phyloP scores from a whole-genome alignment of 53 echinoderm and acorn worm species.

The Luidia sarsii region DNA sequence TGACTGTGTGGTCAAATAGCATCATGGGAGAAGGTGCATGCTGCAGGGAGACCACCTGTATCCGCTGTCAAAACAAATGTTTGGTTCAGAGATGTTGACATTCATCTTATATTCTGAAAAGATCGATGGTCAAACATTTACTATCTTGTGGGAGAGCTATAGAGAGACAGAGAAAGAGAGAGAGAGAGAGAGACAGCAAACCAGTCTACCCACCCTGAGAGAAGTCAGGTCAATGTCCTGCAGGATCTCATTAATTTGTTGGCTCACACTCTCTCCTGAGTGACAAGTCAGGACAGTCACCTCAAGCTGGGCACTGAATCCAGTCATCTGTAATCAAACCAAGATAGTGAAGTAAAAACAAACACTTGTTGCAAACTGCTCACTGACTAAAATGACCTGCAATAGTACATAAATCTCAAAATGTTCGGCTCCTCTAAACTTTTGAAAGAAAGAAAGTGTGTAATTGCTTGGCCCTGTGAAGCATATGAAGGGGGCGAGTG shows the following conservation, averaged over 20 bases:
- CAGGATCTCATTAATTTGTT: constrained; percentile 66
- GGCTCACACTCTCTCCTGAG: constrained; percentile 47
- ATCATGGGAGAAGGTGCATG: background rate
- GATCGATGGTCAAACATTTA: background rate
- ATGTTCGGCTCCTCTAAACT: background rate
- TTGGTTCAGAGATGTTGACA: too few relatives aligned
- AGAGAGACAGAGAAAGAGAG: too few relatives aligned
- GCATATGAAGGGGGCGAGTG: too few relatives aligned
- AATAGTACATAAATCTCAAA: background rate
- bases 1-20: background rate
- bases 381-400: too few relatives aligned
- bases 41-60: constrained; percentile 62
- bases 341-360: background rate
- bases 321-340: constrained; percentile 58
- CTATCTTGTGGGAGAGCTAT: background rate
- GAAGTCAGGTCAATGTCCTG: constrained; percentile 71
- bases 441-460: too few relatives aligned
- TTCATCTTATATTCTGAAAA: background rate
- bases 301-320: constrained; percentile 83
- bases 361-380: too few relatives aligned
- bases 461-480: too few relatives aligned
- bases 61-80: constrained; percentile 53
- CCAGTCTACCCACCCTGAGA: constrained; percentile 76
- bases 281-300: constrained; percentile 78
- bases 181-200: background rate